phyloP scores from a whole-genome alignment of 2,113 vertebrate species.

The Irena cyanogastra region DNA sequence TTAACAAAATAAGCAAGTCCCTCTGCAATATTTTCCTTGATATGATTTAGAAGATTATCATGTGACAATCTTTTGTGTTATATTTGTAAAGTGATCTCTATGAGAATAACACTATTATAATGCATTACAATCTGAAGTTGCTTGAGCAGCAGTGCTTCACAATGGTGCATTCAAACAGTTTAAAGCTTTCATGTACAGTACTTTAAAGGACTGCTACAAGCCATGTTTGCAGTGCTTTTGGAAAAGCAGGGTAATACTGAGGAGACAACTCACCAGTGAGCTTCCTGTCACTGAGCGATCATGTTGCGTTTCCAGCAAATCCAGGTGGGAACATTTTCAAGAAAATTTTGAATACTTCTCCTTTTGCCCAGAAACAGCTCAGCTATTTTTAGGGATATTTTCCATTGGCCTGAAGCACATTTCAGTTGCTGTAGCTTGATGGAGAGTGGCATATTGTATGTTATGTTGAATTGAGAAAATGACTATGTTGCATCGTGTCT shows the following conservation, averaged over 20 bases:
- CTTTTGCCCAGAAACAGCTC: constrained; percentile 75
- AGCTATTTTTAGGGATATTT: constrained; percentile 79
- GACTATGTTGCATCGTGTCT: constrained; percentile 51
- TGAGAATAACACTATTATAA: constrained; percentile 54
- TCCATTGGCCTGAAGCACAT: constrained; percentile 72
- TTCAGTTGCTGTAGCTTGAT: constrained; percentile 69
- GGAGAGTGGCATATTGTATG: constrained; percentile 59
- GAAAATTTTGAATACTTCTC: constrained; percentile 73
- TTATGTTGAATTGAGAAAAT: constrained; percentile 55
- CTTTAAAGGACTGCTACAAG: constrained; percentile 62
- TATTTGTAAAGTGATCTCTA: constrained; percentile 63
- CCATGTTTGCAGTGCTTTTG: constrained; percentile 56
- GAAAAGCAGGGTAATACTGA: constrained; percentile 59
- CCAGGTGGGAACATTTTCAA: constrained; percentile 76
- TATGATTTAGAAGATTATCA: constrained; percentile 53
- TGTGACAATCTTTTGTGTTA: constrained; percentile 63
- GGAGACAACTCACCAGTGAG: constrained; percentile 59
- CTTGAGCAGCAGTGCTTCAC: constrained; percentile 53
- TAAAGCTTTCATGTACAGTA: constrained; percentile 58
- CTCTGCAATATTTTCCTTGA: constrained; percentile 56
- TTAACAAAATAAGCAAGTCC: constrained; percentile 62
- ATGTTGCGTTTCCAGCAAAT: constrained; percentile 70
- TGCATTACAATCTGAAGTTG: constrained; percentile 59
- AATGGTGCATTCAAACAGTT: constrained; percentile 65
- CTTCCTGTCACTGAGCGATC: constrained; percentile 57